phyloP scores from a whole-genome alignment of 2,888 invertebrate species.

The Aleiodes leptofemur region DNA sequence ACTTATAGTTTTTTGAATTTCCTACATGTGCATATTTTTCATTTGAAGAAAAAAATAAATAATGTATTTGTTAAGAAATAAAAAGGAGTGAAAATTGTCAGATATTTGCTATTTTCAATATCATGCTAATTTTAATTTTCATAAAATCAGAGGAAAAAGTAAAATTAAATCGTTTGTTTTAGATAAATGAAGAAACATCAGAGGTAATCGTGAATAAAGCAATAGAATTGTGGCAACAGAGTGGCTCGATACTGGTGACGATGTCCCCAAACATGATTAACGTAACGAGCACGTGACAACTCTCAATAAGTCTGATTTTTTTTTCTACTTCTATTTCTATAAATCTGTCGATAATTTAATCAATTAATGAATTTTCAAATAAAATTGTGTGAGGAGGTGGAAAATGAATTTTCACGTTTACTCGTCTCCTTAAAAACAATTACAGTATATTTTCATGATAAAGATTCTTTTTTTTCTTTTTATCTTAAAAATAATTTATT shows the following conservation, averaged over 20 bases:
- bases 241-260: slow-evolving; percentile 79
- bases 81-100: too few species aligned
- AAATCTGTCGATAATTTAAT: slow-evolving; percentile 4
- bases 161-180: slow-evolving; percentile 59
- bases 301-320: slow-evolving; percentile 41
- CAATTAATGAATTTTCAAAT: slow-evolving; percentile 5
- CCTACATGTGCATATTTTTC: too few species aligned
- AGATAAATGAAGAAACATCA: slow-evolving; percentile 88
- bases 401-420: too few species aligned
- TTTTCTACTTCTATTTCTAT: neutral
- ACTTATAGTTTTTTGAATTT: too few species aligned
- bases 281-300: slow-evolving; percentile 50
- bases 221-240: slow-evolving; percentile 90
- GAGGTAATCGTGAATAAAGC: slow-evolving; percentile 91
- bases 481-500: slow-evolving; percentile 74
- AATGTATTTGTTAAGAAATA: too few species aligned
- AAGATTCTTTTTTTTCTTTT: slow-evolving; percentile 50
- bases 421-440: neutral
- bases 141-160: too few species aligned
- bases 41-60: too few species aligned
- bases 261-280: slow-evolving; percentile 63
- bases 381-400: neutral
- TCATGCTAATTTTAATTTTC: too few species aligned
- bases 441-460: neutral
- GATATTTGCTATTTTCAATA: too few species aligned